phyloP scores from a whole-genome alignment of 2,797 vertebrate species.

The Cuniculus paca region DNA sequence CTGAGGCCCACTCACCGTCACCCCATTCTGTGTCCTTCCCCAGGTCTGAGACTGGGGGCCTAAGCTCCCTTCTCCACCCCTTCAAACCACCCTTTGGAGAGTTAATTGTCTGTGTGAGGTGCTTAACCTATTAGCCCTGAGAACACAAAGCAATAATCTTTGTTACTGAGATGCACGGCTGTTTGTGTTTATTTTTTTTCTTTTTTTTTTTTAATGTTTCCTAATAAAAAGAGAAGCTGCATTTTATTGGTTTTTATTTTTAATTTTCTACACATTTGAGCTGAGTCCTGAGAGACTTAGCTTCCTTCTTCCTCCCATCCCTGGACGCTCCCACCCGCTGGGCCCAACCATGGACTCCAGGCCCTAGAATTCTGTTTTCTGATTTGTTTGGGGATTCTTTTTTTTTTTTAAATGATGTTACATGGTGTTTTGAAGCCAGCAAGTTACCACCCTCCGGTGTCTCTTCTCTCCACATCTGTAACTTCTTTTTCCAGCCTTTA shows the following conservation, averaged over 20 bases:
- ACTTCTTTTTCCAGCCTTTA: conserved; percentile 92
- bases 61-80: neutral
- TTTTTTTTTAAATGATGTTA: conserved; percentile 87
- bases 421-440: conserved; percentile 91
- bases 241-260: conserved; percentile 91
- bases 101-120: conserved; percentile 88
- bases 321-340: conserved; percentile 73
- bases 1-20: conserved; percentile 72
- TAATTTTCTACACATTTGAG: conserved; percentile 89
- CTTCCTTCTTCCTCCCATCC: conserved; percentile 79
- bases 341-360: conserved; percentile 79
- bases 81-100: conserved; percentile 86
- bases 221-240: conserved; percentile 91
- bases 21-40: neutral
- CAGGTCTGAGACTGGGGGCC: conserved; percentile 67
- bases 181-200: conserved; percentile 85
- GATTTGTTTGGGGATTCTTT: conserved; percentile 71
- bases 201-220: conserved; percentile 85
- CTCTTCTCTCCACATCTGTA: conserved; percentile 90
- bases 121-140: conserved; percentile 89
- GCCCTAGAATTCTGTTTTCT: conserved; percentile 84
- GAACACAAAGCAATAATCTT: conserved; percentile 94
- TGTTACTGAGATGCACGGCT: conserved; percentile 92
- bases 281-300: conserved; percentile 85
- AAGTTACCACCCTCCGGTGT: conserved; percentile 90